Evolutionary conservation across 1,140 invertebrate species (phyloP).

Genomic region (Streblospio benedicti): DNA sequence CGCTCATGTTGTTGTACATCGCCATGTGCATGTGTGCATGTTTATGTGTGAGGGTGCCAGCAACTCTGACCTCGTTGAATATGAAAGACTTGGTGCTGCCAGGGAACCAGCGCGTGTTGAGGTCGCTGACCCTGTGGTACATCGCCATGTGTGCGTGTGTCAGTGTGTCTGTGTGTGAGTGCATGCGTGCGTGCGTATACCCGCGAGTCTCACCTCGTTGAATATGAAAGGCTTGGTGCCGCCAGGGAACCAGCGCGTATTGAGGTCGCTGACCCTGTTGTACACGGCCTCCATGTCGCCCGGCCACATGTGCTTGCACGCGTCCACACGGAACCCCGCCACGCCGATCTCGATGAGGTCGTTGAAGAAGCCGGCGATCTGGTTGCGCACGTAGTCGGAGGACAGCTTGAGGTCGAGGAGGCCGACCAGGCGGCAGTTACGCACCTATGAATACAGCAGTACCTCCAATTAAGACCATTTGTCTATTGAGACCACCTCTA

Average conservation of each 20-base stretch:
- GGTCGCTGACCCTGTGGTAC: conserved; percentile 51
- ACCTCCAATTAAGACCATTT: no score
- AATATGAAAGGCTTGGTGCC: conserved; percentile 1
- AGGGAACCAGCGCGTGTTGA: conserved; percentile 50
- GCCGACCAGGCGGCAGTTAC: conserved; percentile 62
- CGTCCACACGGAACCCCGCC: conserved; percentile 52
- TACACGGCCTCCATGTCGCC: conserved; percentile 10
- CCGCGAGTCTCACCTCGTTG: conserved; percentile 48
- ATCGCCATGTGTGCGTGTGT: no score
- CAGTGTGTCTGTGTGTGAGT: no score
- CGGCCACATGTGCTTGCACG: conserved; percentile 16
- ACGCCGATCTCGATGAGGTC: conserved; percentile 61
- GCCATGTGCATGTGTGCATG: no score
- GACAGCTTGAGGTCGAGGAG: conserved; percentile 63
- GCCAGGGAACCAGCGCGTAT: not conserved
- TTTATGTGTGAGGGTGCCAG: no score
- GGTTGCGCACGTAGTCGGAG: conserved; percentile 55
- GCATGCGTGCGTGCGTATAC: no score
- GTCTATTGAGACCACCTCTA: no score
- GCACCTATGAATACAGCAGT: no score
- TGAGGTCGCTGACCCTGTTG: conserved; percentile 10
- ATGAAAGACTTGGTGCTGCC: conserved; percentile 13
- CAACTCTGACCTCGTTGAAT: conserved; percentile 55
- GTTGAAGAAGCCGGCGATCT: conserved; percentile 63
- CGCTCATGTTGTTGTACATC: no score